Evolutionary conservation across 92 coral and sea anemone genomes (phyloP).

Genomic region (Parazoanthus swiftii): DNA sequence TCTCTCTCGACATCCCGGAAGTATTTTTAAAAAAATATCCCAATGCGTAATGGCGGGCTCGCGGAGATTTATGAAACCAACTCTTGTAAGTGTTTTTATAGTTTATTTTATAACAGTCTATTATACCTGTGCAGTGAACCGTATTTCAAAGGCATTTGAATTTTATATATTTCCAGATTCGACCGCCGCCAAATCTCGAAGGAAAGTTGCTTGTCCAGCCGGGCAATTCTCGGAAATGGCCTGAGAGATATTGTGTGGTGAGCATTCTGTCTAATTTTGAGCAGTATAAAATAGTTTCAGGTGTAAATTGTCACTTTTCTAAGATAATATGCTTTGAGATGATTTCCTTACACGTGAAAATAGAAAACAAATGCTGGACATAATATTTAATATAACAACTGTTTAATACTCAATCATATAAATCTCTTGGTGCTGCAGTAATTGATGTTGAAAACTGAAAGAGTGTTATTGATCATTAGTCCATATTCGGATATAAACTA

Average conservation of each 20-base stretch:
- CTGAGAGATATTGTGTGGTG: constrained; percentile 27
- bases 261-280: neutral
- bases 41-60: neutral
- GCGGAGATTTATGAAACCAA: neutral
- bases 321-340: too few relatives aligned
- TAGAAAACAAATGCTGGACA: too few relatives aligned
- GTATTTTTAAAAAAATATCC: neutral
- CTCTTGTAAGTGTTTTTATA: neutral
- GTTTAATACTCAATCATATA: too few relatives aligned
- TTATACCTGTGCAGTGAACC: neutral
- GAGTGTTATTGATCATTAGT: too few relatives aligned
- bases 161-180: neutral
- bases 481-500: too few relatives aligned
- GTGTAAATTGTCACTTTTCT: too few relatives aligned
- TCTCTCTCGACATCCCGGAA: neutral
- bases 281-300: too few relatives aligned
- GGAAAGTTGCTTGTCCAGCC: constrained; percentile 26
- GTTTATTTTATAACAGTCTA: neutral
- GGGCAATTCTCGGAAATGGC: constrained; percentile 16
- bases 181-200: constrained; percentile 27
- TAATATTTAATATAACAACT: too few relatives aligned
- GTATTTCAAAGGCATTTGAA: neutral
- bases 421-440: too few relatives aligned
- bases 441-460: too few relatives aligned
- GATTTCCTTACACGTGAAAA: too few relatives aligned